These are phyloP conservation scores for Antheraea mylitta DNA, from an alignment of 1,140 invertebrate genomes.

Conservation along the genomic window DNA sequence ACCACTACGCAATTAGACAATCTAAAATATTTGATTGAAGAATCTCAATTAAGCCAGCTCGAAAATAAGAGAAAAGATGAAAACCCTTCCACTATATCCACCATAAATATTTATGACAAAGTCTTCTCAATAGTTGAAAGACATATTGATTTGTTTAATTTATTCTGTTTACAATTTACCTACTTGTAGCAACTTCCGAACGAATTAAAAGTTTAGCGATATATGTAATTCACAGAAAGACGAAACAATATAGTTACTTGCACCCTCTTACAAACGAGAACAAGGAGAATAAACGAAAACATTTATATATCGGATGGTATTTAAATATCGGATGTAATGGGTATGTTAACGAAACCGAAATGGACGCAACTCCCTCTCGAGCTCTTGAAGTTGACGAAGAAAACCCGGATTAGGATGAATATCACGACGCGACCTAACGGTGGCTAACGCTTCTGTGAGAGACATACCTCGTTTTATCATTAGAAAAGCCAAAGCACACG, in stretches of 20 bases:
- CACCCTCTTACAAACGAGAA: constrained; percentile 28
- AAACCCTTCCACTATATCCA: too few species aligned
- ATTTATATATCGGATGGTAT: constrained; percentile 29
- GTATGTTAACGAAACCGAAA: constrained; percentile 60
- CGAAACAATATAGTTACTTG: neutral
- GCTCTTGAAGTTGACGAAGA: constrained; percentile 85
- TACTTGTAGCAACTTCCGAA: too few species aligned
- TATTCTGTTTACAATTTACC: too few species aligned
- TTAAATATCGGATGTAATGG: neutral
- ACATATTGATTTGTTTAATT: too few species aligned
- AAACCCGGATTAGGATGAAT: constrained; percentile 91
- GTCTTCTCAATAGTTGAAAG: too few species aligned
- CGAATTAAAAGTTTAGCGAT: too few species aligned
- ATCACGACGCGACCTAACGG: constrained; percentile 83
- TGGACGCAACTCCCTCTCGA: constrained; percentile 82
- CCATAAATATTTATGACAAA: too few species aligned
- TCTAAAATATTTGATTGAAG: too few species aligned
- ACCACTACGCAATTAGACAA: too few species aligned
- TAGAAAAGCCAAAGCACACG: constrained; percentile 89
- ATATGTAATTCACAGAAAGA: neutral
- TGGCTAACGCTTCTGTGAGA: constrained; percentile 85
- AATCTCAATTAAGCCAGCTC: too few species aligned
- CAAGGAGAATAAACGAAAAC: constrained; percentile 35
- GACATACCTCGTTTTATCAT: constrained; percentile 90
- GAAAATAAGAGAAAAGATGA: too few species aligned